Evolutionary conservation across 2,888 invertebrate species (phyloP).

Genomic region (Metallyticus violacea): DNA sequence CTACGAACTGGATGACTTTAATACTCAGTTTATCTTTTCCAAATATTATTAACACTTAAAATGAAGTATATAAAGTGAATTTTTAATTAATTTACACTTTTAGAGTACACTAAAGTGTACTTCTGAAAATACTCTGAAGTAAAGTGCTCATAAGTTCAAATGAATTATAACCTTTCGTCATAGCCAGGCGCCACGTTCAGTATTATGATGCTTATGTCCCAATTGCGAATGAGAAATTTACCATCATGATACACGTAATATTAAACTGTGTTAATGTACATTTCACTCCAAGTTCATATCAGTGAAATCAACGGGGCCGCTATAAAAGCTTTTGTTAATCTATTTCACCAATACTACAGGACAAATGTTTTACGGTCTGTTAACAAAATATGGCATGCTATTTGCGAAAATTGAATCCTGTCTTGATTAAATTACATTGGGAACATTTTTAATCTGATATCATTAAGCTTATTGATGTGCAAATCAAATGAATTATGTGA

Average conservation of each 20-base stretch:
- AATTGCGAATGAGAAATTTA: not conserved
- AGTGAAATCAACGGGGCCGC: not conserved
- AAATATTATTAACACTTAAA: too few species aligned
- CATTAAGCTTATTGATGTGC: not conserved
- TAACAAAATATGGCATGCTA: not conserved
- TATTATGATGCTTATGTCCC: not conserved
- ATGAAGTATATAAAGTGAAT: too few species aligned
- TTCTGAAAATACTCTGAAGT: too few species aligned
- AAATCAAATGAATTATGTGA: not conserved
- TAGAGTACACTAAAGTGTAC: too few species aligned
- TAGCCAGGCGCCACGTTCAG: not conserved
- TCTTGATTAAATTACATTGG: not conserved
- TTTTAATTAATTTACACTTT: too few species aligned
- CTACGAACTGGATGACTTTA: too few species aligned
- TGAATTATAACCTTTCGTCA: not conserved
- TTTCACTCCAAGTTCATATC: not conserved
- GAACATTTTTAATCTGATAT: not conserved
- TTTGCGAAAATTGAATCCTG: not conserved
- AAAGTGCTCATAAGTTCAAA: not conserved
- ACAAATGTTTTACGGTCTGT: not conserved
- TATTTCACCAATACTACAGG: not conserved
- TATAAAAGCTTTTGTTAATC: not conserved
- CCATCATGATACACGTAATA: not conserved
- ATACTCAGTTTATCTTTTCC: too few species aligned
- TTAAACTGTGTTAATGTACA: not conserved